These are phyloP conservation scores for Mizuhopecten yessoensis DNA, from an alignment of 1,140 invertebrate genomes.

Conservation along the genomic window DNA sequence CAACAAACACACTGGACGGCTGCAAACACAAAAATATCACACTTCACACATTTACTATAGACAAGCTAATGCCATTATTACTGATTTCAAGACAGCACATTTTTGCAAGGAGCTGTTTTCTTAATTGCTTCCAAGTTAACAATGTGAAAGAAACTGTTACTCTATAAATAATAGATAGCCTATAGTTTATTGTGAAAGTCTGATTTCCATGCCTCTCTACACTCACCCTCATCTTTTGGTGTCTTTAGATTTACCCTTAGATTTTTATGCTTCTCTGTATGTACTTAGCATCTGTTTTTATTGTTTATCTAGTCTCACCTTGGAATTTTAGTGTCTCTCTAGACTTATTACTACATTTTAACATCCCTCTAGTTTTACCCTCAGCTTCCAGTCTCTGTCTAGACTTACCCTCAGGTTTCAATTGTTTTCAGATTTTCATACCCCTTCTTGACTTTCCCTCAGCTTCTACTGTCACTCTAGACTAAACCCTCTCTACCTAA, in stretches of 20 bases:
- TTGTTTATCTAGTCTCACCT: no score
- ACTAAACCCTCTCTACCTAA: background rate
- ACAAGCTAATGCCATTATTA: background rate
- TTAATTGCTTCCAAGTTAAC: background rate
- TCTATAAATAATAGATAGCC: background rate
- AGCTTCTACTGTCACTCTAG: background rate
- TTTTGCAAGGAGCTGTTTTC: background rate
- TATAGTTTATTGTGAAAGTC: no score
- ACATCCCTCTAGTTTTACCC: background rate
- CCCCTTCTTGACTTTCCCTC: background rate
- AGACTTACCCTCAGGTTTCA: background rate
- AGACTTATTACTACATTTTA: background rate
- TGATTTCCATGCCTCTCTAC: no score
- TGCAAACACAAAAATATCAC: slow-evolving; percentile 68
- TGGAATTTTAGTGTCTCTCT: no score
- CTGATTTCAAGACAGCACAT: background rate
- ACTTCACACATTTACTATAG: background rate
- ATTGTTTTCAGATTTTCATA: no score
- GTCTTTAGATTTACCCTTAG: no score
- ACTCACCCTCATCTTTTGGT: no score
- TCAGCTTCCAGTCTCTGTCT: background rate
- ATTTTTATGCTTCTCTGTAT: no score
- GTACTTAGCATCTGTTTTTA: no score
- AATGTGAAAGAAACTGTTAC: background rate
- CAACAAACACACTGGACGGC: slow-evolving; percentile 81